A percentile compares a stretch with the other conserved stretches of the same genome.
phyloP scores from a whole-genome alignment of 2,797 vertebrate species.

The Amniataba percoides region DNA sequence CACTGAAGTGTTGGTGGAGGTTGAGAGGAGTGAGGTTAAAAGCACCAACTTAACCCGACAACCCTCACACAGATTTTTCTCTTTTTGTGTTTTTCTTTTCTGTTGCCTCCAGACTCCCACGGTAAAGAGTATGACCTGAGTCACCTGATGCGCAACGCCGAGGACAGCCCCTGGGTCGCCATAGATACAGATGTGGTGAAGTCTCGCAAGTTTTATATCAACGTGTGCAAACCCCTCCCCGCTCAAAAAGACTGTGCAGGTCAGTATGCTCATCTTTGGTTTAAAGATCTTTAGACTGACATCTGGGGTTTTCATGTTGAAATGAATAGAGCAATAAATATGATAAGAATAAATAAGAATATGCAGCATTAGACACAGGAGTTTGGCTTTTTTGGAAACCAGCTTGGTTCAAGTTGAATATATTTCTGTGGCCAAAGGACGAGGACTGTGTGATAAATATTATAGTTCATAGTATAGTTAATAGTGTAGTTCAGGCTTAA shows the following conservation, averaged over 20 bases:
- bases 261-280: constrained; percentile 63
- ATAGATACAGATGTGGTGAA: constrained; percentile 85
- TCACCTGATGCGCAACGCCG: constrained; percentile 84
- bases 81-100: neutral
- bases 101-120: constrained; percentile 84
- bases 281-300: neutral
- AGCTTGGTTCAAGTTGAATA: neutral
- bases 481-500: no score
- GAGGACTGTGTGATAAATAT: neutral
- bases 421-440: neutral
- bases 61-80: neutral
- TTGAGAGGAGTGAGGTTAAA: neutral
- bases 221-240: constrained; percentile 92
- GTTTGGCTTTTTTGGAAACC: neutral
- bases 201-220: constrained; percentile 90
- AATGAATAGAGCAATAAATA: neutral
- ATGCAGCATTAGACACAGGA: neutral
- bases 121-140: constrained; percentile 96
- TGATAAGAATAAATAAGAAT: neutral
- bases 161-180: constrained; percentile 88
- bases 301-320: neutral
- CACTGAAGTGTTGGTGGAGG: neutral
- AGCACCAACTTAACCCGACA: neutral
- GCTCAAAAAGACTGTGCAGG: constrained; percentile 85
- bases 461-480: no score